phyloP scores from a whole-genome alignment of 2,888 invertebrate species.

The Drosophila buzzatii region DNA sequence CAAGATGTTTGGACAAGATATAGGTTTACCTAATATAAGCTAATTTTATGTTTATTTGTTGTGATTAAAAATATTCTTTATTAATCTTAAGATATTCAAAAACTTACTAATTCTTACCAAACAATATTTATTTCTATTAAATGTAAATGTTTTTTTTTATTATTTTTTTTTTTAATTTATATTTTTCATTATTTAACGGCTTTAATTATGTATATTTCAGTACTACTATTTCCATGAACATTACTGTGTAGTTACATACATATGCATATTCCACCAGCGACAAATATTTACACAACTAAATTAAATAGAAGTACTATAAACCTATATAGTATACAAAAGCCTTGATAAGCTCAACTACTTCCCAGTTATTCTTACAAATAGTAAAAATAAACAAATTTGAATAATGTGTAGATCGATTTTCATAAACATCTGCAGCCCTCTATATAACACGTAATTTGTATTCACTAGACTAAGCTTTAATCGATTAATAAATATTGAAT shows the following conservation, averaged over 20 bases:
- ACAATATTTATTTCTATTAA: no score
- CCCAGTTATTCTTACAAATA: background rate
- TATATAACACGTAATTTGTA: constrained; percentile 26
- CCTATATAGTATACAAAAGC: background rate
- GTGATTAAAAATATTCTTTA: no score
- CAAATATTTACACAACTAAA: background rate
- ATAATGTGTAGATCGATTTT: background rate
- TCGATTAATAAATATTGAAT: constrained; percentile 34
- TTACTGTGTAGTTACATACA: background rate
- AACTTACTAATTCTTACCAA: no score
- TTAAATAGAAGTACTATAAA: background rate
- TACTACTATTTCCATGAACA: background rate
- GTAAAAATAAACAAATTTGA: background rate
- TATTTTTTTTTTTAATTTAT: no score
- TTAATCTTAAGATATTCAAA: no score
- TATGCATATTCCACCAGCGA: background rate
- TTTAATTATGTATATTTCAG: no score
- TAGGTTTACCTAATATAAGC: no score
- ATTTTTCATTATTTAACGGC: no score
- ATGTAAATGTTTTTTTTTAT: no score
- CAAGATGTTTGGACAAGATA: no score
- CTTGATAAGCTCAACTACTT: background rate
- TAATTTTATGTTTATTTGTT: no score
- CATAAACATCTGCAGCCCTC: no score
- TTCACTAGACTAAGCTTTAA: constrained; percentile 26